phyloP scores from a whole-genome alignment of 2,888 invertebrate genomes.

The Vesta saturnalis region DNA sequence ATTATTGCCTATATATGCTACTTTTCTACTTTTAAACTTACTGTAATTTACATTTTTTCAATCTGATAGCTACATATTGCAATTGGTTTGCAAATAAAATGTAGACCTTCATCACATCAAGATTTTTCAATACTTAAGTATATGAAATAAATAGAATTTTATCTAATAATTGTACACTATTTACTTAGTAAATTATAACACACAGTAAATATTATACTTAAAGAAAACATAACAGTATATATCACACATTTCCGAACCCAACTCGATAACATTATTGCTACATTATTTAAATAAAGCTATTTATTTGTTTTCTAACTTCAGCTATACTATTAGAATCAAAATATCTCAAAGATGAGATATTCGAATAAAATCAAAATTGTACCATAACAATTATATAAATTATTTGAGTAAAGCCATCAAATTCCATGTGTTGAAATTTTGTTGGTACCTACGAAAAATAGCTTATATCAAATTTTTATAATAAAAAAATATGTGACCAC shows the following conservation, averaged over 20 bases:
- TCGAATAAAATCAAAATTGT: conserved; percentile 14
- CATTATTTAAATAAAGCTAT: conserved; percentile 54
- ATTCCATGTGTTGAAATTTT: conserved; percentile 24
- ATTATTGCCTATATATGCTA: conserved; percentile 28
- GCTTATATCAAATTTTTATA: too few species aligned
- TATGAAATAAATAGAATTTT: conserved; percentile 25
- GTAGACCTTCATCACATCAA: too few species aligned
- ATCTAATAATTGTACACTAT: conserved; percentile 34
- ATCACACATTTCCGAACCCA: conserved; percentile 56
- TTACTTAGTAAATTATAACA: conserved; percentile 30
- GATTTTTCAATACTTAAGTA: too few species aligned
- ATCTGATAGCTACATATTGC: conserved; percentile 28
- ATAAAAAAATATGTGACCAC: too few species aligned
- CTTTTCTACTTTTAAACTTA: conserved; percentile 25
- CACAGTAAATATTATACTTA: conserved; percentile 53
- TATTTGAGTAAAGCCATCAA: conserved; percentile 31
- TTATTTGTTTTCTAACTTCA: conserved; percentile 10
- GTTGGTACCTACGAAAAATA: conserved; percentile 24
- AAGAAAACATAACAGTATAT: conserved; percentile 47
- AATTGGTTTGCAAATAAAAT: too few species aligned
- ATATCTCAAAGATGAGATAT: too few species aligned
- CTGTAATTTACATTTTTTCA: conserved; percentile 33
- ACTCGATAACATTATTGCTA: conserved; percentile 64
- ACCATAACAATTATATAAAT: conserved; percentile 14
- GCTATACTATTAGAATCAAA: conserved; percentile 14